These are phyloP conservation scores for Microtus pennsylvanicus DNA, from an alignment of 2,113 vertebrate genomes.

Conservation along the genomic window DNA sequence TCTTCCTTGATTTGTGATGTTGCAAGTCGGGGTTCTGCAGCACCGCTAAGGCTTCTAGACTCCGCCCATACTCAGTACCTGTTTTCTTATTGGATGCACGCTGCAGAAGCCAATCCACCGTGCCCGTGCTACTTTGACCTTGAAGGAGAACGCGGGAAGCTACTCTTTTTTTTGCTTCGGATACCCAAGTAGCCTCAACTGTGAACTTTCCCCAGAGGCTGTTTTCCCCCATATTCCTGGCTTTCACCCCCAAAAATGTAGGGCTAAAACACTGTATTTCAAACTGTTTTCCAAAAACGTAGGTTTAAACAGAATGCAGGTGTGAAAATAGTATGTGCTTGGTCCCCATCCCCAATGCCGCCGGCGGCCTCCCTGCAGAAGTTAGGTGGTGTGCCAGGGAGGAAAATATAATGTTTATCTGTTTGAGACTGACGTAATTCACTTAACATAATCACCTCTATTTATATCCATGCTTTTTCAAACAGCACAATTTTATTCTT, in stretches of 20 bases:
- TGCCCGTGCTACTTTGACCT: not conserved
- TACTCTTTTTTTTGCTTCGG: not conserved
- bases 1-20: not conserved
- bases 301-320: slow-evolving; percentile 5
- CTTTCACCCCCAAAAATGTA: not conserved
- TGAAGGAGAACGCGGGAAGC: not conserved
- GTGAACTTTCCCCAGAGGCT: not conserved
- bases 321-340: not conserved
- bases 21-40: not conserved
- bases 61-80: not conserved
- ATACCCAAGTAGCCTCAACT: not conserved
- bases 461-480: not conserved
- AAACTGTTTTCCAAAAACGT: not conserved
- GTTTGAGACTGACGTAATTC: not conserved
- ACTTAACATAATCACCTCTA: not conserved
- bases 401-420: too few species aligned
- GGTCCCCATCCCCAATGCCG: too few species aligned
- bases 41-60: not conserved
- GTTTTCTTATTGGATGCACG: not conserved
- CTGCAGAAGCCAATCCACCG: not conserved
- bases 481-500: not conserved
- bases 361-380: not conserved
- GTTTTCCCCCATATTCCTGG: not conserved
- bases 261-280: not conserved
- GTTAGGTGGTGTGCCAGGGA: not conserved